Conservation (phyloP, 2,888 invertebrate species). For the Spicauda simplicius region DNA sequence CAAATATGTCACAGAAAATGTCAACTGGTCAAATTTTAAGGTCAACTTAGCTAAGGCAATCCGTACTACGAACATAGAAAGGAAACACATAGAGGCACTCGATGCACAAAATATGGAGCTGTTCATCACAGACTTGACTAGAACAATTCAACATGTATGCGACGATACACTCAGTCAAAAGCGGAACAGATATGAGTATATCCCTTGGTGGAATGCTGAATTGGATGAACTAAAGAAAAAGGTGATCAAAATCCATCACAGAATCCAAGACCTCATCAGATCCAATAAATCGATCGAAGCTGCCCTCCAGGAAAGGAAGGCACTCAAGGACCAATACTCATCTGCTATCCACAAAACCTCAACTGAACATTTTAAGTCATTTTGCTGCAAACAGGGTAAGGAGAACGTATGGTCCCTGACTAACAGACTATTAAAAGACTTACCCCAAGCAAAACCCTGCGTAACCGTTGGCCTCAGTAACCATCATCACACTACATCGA, state of each 20-base stretch:
- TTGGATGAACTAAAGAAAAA: background rate
- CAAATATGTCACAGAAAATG: background rate
- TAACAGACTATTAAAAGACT: background rate
- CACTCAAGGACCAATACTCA: background rate
- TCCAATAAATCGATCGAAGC: background rate
- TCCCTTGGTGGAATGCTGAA: background rate
- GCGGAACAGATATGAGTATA: background rate
- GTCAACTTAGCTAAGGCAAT: background rate
- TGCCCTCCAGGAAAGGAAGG: background rate
- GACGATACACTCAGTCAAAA: background rate
- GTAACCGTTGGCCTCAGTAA: background rate
- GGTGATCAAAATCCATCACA: slow-evolving; percentile 1
- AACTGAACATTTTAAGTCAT: background rate
- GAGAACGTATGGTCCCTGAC: slow-evolving; percentile 1
- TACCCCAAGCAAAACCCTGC: background rate
- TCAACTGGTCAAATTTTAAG: background rate
- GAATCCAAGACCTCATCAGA: background rate
- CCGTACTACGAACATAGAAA: background rate
- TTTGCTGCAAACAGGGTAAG: background rate
- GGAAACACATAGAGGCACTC: background rate
- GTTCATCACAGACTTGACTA: too few relatives aligned
- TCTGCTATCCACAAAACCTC: background rate
- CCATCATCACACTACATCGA: background rate
- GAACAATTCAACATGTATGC: background rate
- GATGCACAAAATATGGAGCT: too few relatives aligned